These are phyloP conservation scores for Anthoscopus minutus DNA, from an alignment of 2,113 vertebrate species.

Conservation along the genomic window DNA sequence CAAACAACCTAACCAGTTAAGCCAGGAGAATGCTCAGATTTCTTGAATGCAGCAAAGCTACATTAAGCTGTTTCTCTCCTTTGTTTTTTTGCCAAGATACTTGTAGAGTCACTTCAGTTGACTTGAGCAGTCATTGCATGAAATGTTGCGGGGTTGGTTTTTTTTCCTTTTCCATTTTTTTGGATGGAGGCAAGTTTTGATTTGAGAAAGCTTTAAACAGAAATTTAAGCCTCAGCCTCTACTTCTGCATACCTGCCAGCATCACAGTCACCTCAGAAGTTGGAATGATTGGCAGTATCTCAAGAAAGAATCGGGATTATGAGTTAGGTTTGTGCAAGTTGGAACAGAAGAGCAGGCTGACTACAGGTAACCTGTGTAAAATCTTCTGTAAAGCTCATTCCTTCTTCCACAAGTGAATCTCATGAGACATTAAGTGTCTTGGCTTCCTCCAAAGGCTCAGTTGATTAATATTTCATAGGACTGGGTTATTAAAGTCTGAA, in stretches of 20 bases:
- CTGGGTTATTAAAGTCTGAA: not conserved
- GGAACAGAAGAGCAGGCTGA: not conserved
- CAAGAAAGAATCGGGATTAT: not conserved
- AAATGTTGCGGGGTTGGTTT: not conserved
- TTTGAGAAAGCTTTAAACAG: not conserved
- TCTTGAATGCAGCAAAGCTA: not conserved
- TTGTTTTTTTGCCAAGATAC: constrained; percentile 26
- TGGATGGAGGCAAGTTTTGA: not conserved
- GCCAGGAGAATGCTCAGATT: constrained; percentile 10
- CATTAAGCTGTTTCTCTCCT: not conserved
- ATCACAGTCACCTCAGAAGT: not conserved
- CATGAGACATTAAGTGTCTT: not conserved
- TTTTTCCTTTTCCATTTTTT: not conserved
- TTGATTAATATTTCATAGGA: not conserved
- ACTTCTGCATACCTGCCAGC: not conserved
- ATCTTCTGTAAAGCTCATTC: not conserved
- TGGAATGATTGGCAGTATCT: not conserved
- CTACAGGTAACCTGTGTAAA: not conserved
- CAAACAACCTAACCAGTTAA: constrained; percentile 24
- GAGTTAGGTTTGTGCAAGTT: not conserved
- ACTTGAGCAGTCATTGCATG: not conserved
- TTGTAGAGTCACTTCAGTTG: not conserved
- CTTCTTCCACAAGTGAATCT: not conserved
- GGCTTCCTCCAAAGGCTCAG: not conserved
- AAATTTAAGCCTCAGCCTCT: not conserved